phyloP scores from a whole-genome alignment of 2,113 vertebrate genomes.

The Pedetes capensis region DNA sequence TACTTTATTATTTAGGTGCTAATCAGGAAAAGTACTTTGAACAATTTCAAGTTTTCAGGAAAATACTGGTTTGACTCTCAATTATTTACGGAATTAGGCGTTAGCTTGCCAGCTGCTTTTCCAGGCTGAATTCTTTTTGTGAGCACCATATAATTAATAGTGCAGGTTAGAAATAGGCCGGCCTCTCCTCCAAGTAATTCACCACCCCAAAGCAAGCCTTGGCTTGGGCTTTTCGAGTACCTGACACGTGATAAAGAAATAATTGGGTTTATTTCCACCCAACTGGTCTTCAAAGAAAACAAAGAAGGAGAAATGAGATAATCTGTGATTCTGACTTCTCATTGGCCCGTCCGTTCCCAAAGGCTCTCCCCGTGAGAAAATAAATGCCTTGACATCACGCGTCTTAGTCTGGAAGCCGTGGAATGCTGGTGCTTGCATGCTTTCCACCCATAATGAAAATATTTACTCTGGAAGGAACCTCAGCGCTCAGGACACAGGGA shows the following conservation, averaged over 20 bases:
- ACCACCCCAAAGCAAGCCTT: slow-evolving; percentile 33
- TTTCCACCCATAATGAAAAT: background rate
- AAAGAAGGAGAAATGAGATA: slow-evolving; percentile 20
- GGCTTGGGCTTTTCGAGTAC: background rate
- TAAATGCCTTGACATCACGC: slow-evolving; percentile 1
- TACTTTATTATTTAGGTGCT: slow-evolving; percentile 79
- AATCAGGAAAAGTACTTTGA: slow-evolving; percentile 79
- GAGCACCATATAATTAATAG: slow-evolving; percentile 73
- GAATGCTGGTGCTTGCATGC: background rate
- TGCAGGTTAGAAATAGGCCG: slow-evolving; percentile 64
- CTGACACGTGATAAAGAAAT: slow-evolving; percentile 29
- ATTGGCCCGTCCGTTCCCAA: slow-evolving; percentile 58
- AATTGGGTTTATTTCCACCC: slow-evolving; percentile 42
- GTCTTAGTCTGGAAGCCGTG: background rate
- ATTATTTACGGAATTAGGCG: slow-evolving; percentile 76
- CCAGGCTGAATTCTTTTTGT: slow-evolving; percentile 74
- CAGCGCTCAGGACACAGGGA: background rate
- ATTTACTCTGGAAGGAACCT: background rate
- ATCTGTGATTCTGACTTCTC: slow-evolving; percentile 59
- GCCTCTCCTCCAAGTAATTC: slow-evolving; percentile 63
- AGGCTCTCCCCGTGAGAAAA: slow-evolving; percentile 50
- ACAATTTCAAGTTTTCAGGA: slow-evolving; percentile 80
- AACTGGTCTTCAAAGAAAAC: slow-evolving; percentile 66
- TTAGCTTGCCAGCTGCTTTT: slow-evolving; percentile 60
- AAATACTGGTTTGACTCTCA: slow-evolving; percentile 82